A percentile compares a stretch with the other conserved stretches of the same genome.
Evolutionary conservation across 30 jellyfish, hydroid and myxozoan species (phyloP).

Genomic region (Sanderia malayensis): DNA sequence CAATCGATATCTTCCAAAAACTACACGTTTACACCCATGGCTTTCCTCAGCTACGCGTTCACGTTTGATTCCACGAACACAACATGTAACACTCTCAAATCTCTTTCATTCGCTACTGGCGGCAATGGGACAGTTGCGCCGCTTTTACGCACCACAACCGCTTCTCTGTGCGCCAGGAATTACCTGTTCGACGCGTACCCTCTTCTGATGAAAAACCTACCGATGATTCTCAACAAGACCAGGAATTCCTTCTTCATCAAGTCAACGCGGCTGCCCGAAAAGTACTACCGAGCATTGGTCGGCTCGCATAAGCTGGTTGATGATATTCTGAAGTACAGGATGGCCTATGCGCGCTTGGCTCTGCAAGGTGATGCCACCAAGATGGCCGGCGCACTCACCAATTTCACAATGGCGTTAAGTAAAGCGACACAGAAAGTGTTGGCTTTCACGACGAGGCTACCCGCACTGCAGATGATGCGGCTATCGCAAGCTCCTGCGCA

Average conservation of each 20-base stretch:
- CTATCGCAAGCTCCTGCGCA: neutral
- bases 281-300: conserved; percentile 12
- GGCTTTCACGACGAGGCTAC: neutral
- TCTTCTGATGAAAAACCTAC: conserved; percentile 6
- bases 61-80: conserved; percentile 5
- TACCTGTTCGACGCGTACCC: conserved; percentile 31
- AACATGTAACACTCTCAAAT: neutral
- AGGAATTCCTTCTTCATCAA: neutral
- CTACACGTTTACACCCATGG: neutral
- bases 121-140: conserved; percentile 48
- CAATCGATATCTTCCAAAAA: neutral
- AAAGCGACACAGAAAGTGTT: neutral
- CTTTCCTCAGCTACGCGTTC: neutral
- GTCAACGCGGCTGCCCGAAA: conserved; percentile 11
- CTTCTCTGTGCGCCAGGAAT: conserved; percentile 12
- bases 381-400: neutral
- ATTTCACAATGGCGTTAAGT: neutral
- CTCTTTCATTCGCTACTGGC: conserved; percentile 8
- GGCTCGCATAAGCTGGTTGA: conserved; percentile 5
- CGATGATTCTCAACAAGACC: conserved; percentile 11
- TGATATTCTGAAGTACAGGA: conserved; percentile 13
- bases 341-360: conserved; percentile 14
- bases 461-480: conserved; percentile 5
- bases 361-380: conserved; percentile 3
- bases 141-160: conserved; percentile 21